A percentile compares a stretch with the other conserved stretches of the same genome.
Conservation (phyloP, 1,140 invertebrate genomes). For the Calliopsis andreniformis region DNA sequence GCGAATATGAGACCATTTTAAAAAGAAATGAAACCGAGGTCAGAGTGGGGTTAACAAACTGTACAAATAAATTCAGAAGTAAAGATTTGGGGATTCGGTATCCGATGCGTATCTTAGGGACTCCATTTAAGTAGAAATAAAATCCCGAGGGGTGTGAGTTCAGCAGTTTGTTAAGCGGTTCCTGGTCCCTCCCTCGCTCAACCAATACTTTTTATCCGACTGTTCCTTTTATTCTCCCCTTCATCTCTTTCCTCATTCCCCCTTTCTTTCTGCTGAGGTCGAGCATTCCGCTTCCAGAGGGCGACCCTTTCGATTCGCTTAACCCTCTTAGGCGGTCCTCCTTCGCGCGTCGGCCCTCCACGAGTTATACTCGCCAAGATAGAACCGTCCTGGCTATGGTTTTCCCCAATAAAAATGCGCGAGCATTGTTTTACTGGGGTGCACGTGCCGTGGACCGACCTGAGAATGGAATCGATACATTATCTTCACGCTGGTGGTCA, state of each 20-base stretch:
- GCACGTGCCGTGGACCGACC: not conserved
- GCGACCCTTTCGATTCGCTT: slow-evolving; percentile 50
- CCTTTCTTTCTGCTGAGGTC: slow-evolving; percentile 27
- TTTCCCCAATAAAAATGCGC: slow-evolving; percentile 60
- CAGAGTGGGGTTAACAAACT: slow-evolving; percentile 47
- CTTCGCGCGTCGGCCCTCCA: slow-evolving; percentile 11
- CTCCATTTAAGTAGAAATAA: slow-evolving; percentile 79
- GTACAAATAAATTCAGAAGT: slow-evolving; percentile 57
- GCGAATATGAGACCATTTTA: not conserved
- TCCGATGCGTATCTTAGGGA: slow-evolving; percentile 74
- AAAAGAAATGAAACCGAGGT: not conserved
- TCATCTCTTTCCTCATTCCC: slow-evolving; percentile 46
- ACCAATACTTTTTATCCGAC: slow-evolving; percentile 45
- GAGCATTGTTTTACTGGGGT: slow-evolving; percentile 49
- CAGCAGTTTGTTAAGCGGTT: slow-evolving; percentile 79
- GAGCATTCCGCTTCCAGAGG: slow-evolving; percentile 45
- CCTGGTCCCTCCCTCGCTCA: slow-evolving; percentile 56
- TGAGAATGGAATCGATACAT: slow-evolving; percentile 54
- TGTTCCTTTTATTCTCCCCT: slow-evolving; percentile 49
- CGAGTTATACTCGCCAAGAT: slow-evolving; percentile 56
- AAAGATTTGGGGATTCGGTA: slow-evolving; percentile 64
- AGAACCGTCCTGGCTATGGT: not conserved
- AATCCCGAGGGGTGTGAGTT: slow-evolving; percentile 78
- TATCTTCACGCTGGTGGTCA: slow-evolving; percentile 48
- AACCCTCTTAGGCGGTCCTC: slow-evolving; percentile 27